These are phyloP conservation scores for Stenotaenia linearis DNA, from an alignment of 2,888 invertebrate genomes.

Conservation along the genomic window DNA sequence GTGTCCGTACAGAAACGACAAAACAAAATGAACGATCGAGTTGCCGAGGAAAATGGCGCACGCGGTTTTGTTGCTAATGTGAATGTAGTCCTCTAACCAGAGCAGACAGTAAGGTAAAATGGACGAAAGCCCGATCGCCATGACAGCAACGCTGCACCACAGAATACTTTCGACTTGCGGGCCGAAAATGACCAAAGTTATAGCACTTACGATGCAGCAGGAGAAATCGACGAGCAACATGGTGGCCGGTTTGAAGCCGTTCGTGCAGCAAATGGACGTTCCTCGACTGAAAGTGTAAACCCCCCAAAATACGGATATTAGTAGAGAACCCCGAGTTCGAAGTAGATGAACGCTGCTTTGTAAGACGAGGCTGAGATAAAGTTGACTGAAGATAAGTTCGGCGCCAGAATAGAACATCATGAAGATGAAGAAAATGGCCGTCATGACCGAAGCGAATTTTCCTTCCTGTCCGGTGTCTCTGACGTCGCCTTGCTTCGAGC, in stretches of 20 bases:
- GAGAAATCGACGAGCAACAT: constrained; percentile 47
- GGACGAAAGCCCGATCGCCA: constrained; percentile 50
- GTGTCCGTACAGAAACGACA: constrained; percentile 46
- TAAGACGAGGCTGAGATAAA: constrained; percentile 47
- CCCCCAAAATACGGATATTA: constrained; percentile 50
- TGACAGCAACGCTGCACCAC: constrained; percentile 47
- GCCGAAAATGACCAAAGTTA: constrained; percentile 44
- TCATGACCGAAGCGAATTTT: constrained; percentile 42
- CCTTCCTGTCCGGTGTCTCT: constrained; percentile 29
- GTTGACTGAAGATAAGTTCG: constrained; percentile 50
- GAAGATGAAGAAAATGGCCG: constrained; percentile 46
- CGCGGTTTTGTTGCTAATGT: constrained; percentile 49
- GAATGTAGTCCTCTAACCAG: constrained; percentile 49
- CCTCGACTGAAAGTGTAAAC: constrained; percentile 48
- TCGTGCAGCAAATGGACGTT: constrained; percentile 47
- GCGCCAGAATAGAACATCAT: constrained; percentile 48
- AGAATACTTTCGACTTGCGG: constrained; percentile 42
- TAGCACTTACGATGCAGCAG: constrained; percentile 43
- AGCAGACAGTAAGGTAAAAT: constrained; percentile 50
- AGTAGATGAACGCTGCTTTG: constrained; percentile 43
- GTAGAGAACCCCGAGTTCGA: constrained; percentile 44
- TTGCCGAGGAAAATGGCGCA: constrained; percentile 42
- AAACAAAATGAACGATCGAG: neutral
- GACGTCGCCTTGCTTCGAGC: constrained; percentile 37
- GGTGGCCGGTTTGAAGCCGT: constrained; percentile 45